These are phyloP conservation scores for Haemorhous mexicanus DNA, from an alignment of 2,113 vertebrate genomes.

Conservation along the genomic window DNA sequence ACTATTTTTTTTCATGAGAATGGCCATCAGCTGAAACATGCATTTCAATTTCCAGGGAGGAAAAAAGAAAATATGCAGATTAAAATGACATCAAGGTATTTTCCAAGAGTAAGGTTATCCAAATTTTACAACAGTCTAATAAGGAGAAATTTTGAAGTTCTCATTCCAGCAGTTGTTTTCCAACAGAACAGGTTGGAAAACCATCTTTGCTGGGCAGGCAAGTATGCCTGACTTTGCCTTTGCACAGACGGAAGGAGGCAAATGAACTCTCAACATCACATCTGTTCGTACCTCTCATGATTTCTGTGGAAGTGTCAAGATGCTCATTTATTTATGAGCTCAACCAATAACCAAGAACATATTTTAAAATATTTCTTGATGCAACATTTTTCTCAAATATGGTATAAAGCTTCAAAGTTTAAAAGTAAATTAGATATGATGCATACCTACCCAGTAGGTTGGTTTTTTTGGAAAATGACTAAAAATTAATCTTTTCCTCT, in stretches of 20 bases:
- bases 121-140: not conserved
- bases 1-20: not conserved
- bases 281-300: not conserved
- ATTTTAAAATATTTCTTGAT: not conserved
- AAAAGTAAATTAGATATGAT: not conserved
- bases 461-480: not conserved
- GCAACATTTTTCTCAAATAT: not conserved
- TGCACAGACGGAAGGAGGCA: not conserved
- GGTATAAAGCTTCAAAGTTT: not conserved
- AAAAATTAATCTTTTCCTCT: not conserved
- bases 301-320: not conserved
- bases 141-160: not conserved
- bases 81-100: not conserved
- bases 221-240: not conserved
- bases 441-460: rapidly evolving
- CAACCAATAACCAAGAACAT: not conserved
- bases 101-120: not conserved
- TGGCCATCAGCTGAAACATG: not conserved
- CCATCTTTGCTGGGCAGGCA: not conserved
- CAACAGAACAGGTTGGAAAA: not conserved
- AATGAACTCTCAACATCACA: not conserved
- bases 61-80: not conserved
- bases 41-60: not conserved
- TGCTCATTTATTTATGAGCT: not conserved
- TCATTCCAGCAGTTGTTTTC: not conserved